Evolutionary conservation across 1,140 invertebrate species (phyloP).

Genomic region (Microplitis mediator): DNA sequence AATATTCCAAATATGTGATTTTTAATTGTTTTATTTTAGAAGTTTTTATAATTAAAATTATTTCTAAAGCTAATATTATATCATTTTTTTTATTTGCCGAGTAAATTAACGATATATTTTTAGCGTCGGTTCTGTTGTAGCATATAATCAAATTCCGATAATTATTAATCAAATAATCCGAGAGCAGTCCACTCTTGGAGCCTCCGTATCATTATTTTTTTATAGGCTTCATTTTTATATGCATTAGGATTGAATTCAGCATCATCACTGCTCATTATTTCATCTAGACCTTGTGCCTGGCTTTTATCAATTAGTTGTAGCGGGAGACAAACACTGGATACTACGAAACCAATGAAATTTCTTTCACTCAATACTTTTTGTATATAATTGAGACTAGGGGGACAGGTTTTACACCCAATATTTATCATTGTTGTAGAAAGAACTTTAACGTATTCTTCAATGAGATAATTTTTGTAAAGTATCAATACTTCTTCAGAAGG

Average conservation of each 20-base stretch:
- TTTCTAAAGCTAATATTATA: too few relatives aligned
- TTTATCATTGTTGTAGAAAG: slow-evolving; percentile 50
- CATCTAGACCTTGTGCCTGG: slow-evolving; percentile 38
- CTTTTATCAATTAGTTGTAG: slow-evolving; percentile 42
- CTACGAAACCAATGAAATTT: slow-evolving; percentile 43
- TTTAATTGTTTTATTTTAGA: too few relatives aligned
- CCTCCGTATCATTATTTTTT: slow-evolving; percentile 38
- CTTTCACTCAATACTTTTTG: slow-evolving; percentile 43
- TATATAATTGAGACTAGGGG: slow-evolving; percentile 56
- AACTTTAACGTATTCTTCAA: slow-evolving; percentile 53
- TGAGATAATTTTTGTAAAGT: slow-evolving; percentile 47
- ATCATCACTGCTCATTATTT: slow-evolving; percentile 35
- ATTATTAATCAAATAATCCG: slow-evolving; percentile 45
- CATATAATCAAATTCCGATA: too few relatives aligned
- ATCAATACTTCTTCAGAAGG: slow-evolving; percentile 39
- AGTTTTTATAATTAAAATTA: too few relatives aligned
- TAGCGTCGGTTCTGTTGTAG: too few relatives aligned
- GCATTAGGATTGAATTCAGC: neutral
- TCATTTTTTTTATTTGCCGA: too few relatives aligned
- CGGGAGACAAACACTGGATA: slow-evolving; percentile 40
- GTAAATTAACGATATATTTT: too few relatives aligned
- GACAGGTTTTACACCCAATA: slow-evolving; percentile 47
- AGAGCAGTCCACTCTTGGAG: slow-evolving; percentile 38
- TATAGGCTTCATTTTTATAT: slow-evolving; percentile 34
- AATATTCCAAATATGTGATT: too few relatives aligned